Evolutionary conservation across 2,888 invertebrate genomes (phyloP).

Genomic region (Ariolimax columbianus): DNA sequence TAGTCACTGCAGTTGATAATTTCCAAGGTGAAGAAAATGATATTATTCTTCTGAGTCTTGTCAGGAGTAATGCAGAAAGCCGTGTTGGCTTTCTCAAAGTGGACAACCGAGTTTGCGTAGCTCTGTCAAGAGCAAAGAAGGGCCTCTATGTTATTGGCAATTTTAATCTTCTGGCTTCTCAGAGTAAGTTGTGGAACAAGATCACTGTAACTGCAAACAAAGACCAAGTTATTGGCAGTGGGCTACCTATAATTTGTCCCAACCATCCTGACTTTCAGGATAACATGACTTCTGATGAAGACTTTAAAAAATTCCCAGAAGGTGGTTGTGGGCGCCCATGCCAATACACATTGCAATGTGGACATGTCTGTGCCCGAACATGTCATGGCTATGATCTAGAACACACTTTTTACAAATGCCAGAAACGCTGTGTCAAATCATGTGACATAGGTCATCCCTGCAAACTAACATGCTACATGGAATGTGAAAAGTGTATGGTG

Average conservation of each 20-base stretch:
- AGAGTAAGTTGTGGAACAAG: conserved; percentile 51
- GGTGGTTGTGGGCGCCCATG: conserved; percentile 52
- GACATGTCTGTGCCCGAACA: conserved; percentile 44
- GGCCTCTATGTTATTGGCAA: conserved; percentile 77
- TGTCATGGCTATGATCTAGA: conserved; percentile 51
- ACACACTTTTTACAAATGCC: conserved; percentile 34
- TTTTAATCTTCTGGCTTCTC: conserved; percentile 50
- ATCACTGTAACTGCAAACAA: conserved; percentile 43
- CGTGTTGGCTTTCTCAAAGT: conserved; percentile 67
- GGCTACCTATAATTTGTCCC: conserved; percentile 39
- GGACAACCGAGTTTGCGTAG: conserved; percentile 76
- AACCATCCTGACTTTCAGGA: conserved; percentile 42
- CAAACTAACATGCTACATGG: conserved; percentile 28
- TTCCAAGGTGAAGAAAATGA: conserved; percentile 79
- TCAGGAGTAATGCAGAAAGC: conserved; percentile 72
- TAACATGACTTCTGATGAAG: conserved; percentile 26
- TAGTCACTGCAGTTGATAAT: conserved; percentile 74
- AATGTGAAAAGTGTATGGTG: conserved; percentile 15
- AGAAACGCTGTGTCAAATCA: conserved; percentile 19
- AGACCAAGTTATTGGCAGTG: conserved; percentile 30
- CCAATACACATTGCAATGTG: conserved; percentile 41
- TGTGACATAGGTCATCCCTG: conserved; percentile 44
- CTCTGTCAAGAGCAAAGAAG: conserved; percentile 75
- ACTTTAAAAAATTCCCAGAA: conserved; percentile 48
- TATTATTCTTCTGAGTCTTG: conserved; percentile 76